These are phyloP conservation scores for Dasyornis broadbenti DNA, from an alignment of 2,113 vertebrate genomes.

Conservation along the genomic window DNA sequence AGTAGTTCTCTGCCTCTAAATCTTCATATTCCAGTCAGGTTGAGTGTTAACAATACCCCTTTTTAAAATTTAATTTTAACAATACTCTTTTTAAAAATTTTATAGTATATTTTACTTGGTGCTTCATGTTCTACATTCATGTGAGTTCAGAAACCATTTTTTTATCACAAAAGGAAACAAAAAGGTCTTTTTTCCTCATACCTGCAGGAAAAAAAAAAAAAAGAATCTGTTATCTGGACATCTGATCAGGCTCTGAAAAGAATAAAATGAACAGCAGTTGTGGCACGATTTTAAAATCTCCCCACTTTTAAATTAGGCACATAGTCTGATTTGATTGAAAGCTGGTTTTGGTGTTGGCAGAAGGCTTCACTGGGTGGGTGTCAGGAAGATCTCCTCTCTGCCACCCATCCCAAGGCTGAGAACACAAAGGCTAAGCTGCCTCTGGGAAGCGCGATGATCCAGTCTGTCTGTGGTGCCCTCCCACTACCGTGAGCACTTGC, in stretches of 20 bases:
- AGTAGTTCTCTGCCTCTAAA: not conserved
- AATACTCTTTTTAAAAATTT: not conserved
- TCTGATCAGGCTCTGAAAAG: not conserved
- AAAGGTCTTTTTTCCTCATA: not conserved
- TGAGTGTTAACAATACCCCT: not conserved
- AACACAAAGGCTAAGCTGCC: not conserved
- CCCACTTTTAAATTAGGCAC: not conserved
- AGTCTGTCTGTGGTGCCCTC: not conserved
- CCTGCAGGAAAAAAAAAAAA: not conserved
- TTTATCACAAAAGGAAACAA: not conserved
- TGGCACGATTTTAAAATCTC: not conserved
- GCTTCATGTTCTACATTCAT: not conserved
- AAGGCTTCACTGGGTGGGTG: not conserved
- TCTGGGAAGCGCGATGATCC: not conserved
- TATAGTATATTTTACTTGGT: not conserved
- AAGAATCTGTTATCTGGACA: not conserved
- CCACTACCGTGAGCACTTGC: not conserved
- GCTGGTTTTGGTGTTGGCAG: not conserved
- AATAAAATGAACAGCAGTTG: not conserved
- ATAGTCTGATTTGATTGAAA: not conserved
- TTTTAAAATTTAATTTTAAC: not conserved
- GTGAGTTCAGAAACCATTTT: not conserved
- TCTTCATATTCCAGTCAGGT: not conserved
- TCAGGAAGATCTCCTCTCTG: not conserved
- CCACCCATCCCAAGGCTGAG: not conserved